Conservation (phyloP, 2,113 vertebrate genomes). For the Ginglymostoma cirratum region DNA sequence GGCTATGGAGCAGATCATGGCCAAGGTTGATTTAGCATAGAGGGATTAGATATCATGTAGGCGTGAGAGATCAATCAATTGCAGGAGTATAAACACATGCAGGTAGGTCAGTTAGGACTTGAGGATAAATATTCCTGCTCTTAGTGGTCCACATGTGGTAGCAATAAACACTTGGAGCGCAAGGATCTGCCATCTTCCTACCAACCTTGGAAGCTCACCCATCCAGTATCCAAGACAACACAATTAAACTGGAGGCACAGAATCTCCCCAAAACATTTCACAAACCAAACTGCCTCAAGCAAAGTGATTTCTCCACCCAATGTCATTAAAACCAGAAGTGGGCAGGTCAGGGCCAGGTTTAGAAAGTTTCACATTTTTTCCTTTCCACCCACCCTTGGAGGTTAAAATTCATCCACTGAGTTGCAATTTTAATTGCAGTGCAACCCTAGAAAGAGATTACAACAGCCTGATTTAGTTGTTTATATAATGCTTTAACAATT, state of each 20-base stretch:
- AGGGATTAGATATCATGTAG: background rate
- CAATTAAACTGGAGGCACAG: background rate
- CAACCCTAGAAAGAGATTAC: background rate
- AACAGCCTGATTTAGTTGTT: background rate
- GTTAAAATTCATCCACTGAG: background rate
- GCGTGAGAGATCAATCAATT: background rate
- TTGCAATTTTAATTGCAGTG: background rate
- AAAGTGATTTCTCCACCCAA: background rate
- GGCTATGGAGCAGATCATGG: background rate
- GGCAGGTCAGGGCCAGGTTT: background rate
- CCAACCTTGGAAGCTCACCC: background rate
- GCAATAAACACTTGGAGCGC: background rate
- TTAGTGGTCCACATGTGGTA: background rate
- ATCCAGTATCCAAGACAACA: background rate
- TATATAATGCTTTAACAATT: background rate
- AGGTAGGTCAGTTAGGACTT: background rate
- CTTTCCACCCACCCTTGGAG: background rate
- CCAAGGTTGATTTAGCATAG: background rate
- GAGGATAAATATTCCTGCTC: background rate
- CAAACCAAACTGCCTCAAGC: background rate
- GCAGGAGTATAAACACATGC: background rate
- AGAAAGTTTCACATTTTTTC: background rate
- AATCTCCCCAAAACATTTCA: background rate
- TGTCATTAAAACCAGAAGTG: background rate
- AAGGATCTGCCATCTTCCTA: background rate